Base-by-base conservation (phyloP, 2,113 vertebrate genomes). In the Chitala chitala region DNA sequence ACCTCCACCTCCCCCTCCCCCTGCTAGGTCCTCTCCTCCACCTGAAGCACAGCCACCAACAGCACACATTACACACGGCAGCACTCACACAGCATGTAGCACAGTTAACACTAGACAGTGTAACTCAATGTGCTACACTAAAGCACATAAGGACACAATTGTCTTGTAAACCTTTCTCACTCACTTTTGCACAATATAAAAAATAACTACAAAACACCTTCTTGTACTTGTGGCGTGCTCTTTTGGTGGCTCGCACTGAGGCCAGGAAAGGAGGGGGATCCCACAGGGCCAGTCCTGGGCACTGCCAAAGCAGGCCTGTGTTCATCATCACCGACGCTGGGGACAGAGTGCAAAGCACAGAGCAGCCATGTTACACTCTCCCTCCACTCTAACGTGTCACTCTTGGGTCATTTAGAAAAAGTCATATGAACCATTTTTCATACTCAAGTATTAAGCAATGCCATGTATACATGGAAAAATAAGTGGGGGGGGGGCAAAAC, bases 201-300 rank as follows among this genome's bases (percentile, higher is more conserved):
- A n/a, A n/a, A n/a, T n/a, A n/a, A n/a, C n/a, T n/a, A n/a, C n/a
- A n/a, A n/a, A 20, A 86, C 81, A 91, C 92, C 92, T 93, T 93
- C 50, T 90, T 88, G 59, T 93, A 92, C 84, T 92, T 93, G 82
- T 93, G 92, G 4, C 92, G 85, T 3, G 92, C 92, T 40, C 92
- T 54, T 73, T 93, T 93, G 77, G 92, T 92, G 36, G 91, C 91
- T 6, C 92, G 91, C 88, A 44, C 90, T 82, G 20, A 92, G 84
- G 0, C 87, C 78, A 42, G 92, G 88, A 17, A 92, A 86, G 0
- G 89, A 83, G 8, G 89, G 82, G 79, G 92, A 83, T 79, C 88
- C 88, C 0, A 90, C 90, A 75, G 91, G 89, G 80, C 89, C 92
- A 78, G 80, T 92, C 78, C 90, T 84, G 0, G 90, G 88, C 72